Evolutionary conservation across 1,140 invertebrate genomes (phyloP), one percentile per base, ranked within the genome.

Genomic region (Hydropsyche tenuis): DNA sequence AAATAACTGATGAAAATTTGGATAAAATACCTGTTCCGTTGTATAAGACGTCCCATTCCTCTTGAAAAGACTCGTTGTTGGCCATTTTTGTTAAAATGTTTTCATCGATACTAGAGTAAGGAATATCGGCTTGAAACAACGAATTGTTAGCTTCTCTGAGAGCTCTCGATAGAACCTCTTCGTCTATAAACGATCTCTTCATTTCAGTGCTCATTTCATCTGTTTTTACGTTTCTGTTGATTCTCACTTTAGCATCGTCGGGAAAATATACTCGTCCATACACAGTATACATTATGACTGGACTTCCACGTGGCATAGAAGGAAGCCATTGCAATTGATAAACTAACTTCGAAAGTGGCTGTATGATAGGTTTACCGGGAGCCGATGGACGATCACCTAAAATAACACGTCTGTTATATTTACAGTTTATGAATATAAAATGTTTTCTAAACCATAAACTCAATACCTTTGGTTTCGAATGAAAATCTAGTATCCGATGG

Each of bases 301-400:
- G 43, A 56, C 74, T 69, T 0, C 74, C 73, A 42, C 73, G 70
- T 23, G 77, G 73, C 16, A 30, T 81, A 0, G 93, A 88, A 0
- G 88, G 82, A 45, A 89, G 84, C 93, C 94, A 95, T 45, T 84
- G 87, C 0, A 95, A 86, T 79, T 93, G 89, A 80, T 91, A 93
- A 0, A 90, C 84, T 22, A 89, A 88, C 23, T 85, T 86, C 14
- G 87, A 85, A 9, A 92, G 82, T 62, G 88, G 87, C 62, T 89
- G 87, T 0, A 92, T 82, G 3, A 84, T 82, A 0, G 93, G 93
- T n/a, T 79, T 84, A 0, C 91, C 91, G 0, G 91, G 91, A 18
- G 86, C 79, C 46, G 88, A 87, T 12, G 92, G 92, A 12, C 87
- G 83, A 81, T 92, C 91, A 9, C 89, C 90, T 86, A 62, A 79